phyloP scores from a whole-genome alignment of 2,888 invertebrate species.

The Myathropa florea region DNA sequence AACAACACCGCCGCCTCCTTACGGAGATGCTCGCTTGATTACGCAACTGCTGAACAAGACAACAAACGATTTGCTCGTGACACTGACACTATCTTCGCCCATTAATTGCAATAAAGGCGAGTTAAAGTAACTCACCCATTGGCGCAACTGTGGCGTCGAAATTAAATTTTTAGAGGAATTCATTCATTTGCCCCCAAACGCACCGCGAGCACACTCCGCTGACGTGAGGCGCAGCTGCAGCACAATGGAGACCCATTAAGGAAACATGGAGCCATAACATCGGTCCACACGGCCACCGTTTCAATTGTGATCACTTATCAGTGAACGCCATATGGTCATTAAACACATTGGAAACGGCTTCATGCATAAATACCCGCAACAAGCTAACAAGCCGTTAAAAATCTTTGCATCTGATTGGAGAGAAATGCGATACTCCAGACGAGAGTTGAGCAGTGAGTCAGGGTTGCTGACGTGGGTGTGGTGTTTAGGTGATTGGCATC shows the following conservation, averaged over 20 bases:
- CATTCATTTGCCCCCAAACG: not conserved
- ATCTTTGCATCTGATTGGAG: constrained; percentile 9
- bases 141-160: not conserved
- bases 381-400: not conserved
- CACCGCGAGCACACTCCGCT: not conserved
- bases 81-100: not conserved
- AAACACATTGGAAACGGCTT: constrained; percentile 34
- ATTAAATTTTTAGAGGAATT: not conserved
- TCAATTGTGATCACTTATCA: constrained; percentile 52
- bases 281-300: constrained; percentile 38
- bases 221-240: not conserved
- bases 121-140: not conserved
- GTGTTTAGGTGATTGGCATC: too few relatives aligned
- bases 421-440: not conserved
- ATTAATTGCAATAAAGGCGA: not conserved
- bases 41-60: not conserved
- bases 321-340: constrained; percentile 30
- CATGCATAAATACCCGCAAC: not conserved
- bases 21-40: not conserved
- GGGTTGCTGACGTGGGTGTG: not conserved
- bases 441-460: not conserved
- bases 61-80: not conserved
- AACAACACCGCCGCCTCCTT: not conserved
- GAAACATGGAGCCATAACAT: constrained; percentile 20
- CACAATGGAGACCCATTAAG: too few relatives aligned